These are phyloP conservation scores for Mugil cephalus DNA, from an alignment of 2,113 vertebrate genomes.

Conservation along the genomic window DNA sequence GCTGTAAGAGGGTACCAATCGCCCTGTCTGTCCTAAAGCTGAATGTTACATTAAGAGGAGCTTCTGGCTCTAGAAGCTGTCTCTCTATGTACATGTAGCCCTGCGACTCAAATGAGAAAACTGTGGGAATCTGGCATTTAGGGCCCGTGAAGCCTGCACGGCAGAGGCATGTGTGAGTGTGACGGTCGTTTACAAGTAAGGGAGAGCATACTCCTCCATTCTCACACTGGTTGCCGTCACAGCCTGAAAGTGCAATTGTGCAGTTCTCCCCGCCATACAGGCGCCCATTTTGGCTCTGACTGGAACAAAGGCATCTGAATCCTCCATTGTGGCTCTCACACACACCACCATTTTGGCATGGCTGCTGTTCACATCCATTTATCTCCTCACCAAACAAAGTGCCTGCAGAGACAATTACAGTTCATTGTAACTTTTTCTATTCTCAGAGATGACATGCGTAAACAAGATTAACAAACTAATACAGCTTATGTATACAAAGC, in stretches of 20 bases:
- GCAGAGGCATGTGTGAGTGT: conserved; percentile 86
- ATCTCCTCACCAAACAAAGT: conserved; percentile 82
- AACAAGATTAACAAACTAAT: background rate
- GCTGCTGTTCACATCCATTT: conserved; percentile 84
- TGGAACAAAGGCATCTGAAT: conserved; percentile 89
- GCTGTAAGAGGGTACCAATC: conserved; percentile 82
- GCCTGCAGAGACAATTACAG: conserved; percentile 74
- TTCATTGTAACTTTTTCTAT: background rate
- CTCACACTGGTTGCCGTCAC: conserved; percentile 84
- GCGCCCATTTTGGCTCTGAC: conserved; percentile 75
- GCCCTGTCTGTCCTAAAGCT: conserved; percentile 87
- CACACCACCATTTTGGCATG: conserved; percentile 90
- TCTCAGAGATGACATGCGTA: background rate
- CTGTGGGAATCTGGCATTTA: conserved; percentile 85
- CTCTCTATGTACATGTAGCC: conserved; percentile 85
- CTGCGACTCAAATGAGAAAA: conserved; percentile 87
- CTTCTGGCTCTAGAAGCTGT: conserved; percentile 39
- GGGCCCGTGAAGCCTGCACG: conserved; percentile 84
- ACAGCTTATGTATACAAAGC: background rate
- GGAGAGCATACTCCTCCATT: conserved; percentile 89
- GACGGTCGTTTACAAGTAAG: conserved; percentile 79
- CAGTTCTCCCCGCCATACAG: conserved; percentile 90
- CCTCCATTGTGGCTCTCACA: conserved; percentile 86
- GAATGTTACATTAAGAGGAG: conserved; percentile 83
- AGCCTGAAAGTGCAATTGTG: conserved; percentile 86